Evolutionary conservation across 2,797 vertebrate species (phyloP), one percentile per base, ranked within the genome.

Genomic region (Sphaeramia orbicularis): DNA sequence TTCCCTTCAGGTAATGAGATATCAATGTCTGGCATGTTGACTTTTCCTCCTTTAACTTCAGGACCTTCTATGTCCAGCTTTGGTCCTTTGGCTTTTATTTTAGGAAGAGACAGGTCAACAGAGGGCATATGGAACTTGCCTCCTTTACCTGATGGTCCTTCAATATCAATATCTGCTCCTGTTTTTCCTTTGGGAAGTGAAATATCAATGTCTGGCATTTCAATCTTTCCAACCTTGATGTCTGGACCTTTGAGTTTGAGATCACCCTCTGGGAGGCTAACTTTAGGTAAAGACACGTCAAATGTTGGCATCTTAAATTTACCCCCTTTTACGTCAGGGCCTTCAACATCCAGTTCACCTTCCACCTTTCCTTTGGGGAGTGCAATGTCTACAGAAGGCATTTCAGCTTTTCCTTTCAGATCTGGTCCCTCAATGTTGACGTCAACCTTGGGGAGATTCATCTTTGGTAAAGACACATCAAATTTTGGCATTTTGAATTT

Each of bases 381-480:
- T 1, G 80, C 66, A 0, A 91, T 21, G 37, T 86, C 67, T 58
- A 82, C 24, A n/a, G 19, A n/a, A 30, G 85, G 85, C 65, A 86
- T 71, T 5, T 72, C 48, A 18, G 78, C 18, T 12, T 79, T 79
- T 11, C 63, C 75, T 21, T 91, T 88, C 0, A 78, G 27, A 2
- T 78, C 54, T 14, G 63, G 78, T 16, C 75, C 78, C 40, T n/a
- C n/a, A n/a, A n/a, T n/a, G n/a, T n/a, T 1, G 80, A 77, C 0
- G 91, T 89, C 69, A 24, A 19, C 50, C n/a, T 85, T 47, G 30
- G 79, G 71, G 0, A 83, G 68, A 27, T 54, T 89, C 1, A 74
- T 32, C 54, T 74, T 81, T 50, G 89, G 90, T 2, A 89, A 16
- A 0, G 89, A 84, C 6, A 91, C 19, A 54, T 86, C 84, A 47